These are phyloP conservation scores for Muschampia plurimacula DNA, from an alignment of 2,888 invertebrate species.

Conservation along the genomic window DNA sequence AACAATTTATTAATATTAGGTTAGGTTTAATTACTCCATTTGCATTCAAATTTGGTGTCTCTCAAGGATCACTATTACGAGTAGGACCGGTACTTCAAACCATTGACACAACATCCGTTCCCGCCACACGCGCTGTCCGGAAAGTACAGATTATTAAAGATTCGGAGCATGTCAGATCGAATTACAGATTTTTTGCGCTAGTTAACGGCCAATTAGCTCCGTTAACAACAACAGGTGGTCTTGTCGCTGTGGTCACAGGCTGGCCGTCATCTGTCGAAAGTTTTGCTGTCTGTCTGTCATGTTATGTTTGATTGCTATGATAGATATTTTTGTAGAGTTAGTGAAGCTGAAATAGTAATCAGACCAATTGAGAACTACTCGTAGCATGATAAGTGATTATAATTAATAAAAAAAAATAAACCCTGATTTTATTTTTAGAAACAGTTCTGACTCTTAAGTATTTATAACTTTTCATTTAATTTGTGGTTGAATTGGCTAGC, in stretches of 20 bases:
- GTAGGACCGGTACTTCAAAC: constrained; percentile 22
- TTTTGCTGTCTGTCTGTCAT: constrained; percentile 24
- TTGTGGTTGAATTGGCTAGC: too few species aligned
- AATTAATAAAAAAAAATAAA: background rate
- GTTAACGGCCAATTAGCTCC: constrained; percentile 39
- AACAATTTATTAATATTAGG: too few species aligned
- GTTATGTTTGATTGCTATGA: constrained; percentile 23
- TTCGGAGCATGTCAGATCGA: constrained; percentile 38
- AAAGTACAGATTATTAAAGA: constrained; percentile 35
- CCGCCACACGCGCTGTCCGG: constrained; percentile 16
- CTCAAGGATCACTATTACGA: background rate
- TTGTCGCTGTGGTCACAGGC: constrained; percentile 25
- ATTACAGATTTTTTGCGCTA: constrained; percentile 41
- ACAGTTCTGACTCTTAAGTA: too few species aligned
- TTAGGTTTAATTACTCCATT: too few species aligned
- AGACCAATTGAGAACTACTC: background rate
- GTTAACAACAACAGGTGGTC: constrained; percentile 38
- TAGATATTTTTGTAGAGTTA: constrained; percentile 14
- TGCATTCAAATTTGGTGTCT: constrained; percentile 14
- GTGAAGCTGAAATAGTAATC: constrained; percentile 4
- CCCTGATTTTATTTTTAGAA: too few species aligned
- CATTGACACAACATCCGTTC: constrained; percentile 27
- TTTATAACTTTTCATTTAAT: too few species aligned
- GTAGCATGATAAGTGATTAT: background rate
- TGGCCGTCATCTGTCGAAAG: constrained; percentile 29